Evolutionary conservation across 2,888 invertebrate species (phyloP).

Genomic region (Drosophila fungiperda): DNA sequence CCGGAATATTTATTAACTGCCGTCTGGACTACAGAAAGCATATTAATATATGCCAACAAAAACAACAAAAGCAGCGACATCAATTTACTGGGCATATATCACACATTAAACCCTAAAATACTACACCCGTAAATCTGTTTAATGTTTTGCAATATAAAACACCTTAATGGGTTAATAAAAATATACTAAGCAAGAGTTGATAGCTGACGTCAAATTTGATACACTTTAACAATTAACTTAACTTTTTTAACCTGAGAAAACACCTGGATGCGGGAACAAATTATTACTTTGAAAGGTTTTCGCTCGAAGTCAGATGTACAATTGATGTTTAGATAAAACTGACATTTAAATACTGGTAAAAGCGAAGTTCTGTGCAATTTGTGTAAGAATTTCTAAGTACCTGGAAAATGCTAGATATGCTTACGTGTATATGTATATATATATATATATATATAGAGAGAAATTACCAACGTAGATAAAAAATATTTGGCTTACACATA

Average conservation of each 20-base stretch:
- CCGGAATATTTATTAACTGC: constrained; percentile 28
- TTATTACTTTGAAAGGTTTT: constrained; percentile 4
- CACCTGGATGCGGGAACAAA: constrained; percentile 10
- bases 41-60: constrained; percentile 7
- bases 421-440: too few relatives aligned
- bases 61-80: not conserved
- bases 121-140: not conserved
- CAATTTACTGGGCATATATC: not conserved
- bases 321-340: constrained; percentile 24
- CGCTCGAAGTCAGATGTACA: not conserved
- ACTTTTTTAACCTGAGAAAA: constrained; percentile 8
- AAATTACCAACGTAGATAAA: not conserved
- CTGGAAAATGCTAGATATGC: not conserved
- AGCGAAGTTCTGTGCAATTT: not conserved
- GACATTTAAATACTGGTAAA: not conserved
- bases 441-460: not conserved
- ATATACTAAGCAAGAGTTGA: not conserved
- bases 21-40: constrained; percentile 2
- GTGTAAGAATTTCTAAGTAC: not conserved
- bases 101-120: not conserved
- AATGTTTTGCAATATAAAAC: not conserved
- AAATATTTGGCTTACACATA: not conserved
- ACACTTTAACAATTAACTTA: not conserved
- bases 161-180: not conserved
- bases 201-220: constrained; percentile 1